Evolutionary conservation across 2,113 vertebrate species (phyloP).

Genomic region (Poicephalus gulielmi): DNA sequence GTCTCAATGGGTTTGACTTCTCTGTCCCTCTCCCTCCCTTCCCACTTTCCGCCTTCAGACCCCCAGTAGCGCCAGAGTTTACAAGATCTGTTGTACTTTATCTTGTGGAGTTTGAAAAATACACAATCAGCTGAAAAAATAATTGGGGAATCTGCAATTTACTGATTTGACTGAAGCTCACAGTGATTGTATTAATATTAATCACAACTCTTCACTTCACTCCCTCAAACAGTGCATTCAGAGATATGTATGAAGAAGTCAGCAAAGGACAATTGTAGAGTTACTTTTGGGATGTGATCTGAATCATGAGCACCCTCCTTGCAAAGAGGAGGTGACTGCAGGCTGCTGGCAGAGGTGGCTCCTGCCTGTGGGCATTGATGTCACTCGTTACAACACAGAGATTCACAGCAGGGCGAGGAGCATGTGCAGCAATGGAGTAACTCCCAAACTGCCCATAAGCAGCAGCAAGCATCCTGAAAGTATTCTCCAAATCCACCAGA

Average conservation of each 20-base stretch:
- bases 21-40: background rate
- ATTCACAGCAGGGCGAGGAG: background rate
- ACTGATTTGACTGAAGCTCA: constrained; percentile 9
- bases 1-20: background rate
- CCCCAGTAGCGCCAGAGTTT: background rate
- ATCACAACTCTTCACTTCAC: background rate
- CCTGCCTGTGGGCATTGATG: background rate
- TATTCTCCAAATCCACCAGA: background rate
- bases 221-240: background rate
- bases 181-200: constrained; percentile 1
- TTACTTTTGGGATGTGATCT: background rate
- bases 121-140: background rate
- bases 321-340: background rate
- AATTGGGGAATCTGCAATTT: background rate
- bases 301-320: background rate
- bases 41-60: background rate
- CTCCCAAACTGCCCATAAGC: background rate
- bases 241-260: background rate
- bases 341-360: background rate
- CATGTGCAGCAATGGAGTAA: background rate
- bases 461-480: background rate
- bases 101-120: background rate
- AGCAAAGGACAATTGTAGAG: background rate
- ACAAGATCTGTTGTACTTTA: background rate
- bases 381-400: background rate